These are phyloP conservation scores for Monopis laevigella DNA, from an alignment of 2,888 invertebrate species.

Conservation along the genomic window DNA sequence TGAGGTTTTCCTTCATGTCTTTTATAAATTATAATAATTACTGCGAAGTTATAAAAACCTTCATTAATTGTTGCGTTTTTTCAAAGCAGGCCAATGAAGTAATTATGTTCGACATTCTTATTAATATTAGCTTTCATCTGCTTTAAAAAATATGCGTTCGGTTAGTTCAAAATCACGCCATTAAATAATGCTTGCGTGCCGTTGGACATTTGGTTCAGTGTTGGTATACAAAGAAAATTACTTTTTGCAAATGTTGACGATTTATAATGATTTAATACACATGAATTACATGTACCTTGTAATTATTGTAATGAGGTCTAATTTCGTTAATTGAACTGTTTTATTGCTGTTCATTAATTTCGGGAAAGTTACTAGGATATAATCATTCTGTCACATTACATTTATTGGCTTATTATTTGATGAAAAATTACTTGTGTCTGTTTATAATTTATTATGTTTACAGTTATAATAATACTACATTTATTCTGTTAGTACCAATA, in stretches of 20 bases:
- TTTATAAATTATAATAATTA: too few relatives aligned
- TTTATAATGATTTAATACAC: slow-evolving; percentile 11
- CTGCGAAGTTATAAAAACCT: too few relatives aligned
- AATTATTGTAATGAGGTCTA: slow-evolving; percentile 10
- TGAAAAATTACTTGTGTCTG: too few relatives aligned
- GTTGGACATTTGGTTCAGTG: slow-evolving; percentile 2
- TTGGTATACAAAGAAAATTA: slow-evolving; percentile 7
- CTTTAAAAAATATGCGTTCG: background rate
- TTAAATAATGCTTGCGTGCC: slow-evolving; percentile 5
- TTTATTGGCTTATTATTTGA: too few relatives aligned
- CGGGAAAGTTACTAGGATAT: slow-evolving; percentile 7
- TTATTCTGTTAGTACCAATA: too few relatives aligned
- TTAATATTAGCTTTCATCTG: background rate
- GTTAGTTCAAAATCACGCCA: background rate
- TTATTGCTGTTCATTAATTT: slow-evolving; percentile 8
- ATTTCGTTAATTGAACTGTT: slow-evolving; percentile 11
- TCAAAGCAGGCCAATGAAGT: slow-evolving; percentile 1
- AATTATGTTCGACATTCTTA: slow-evolving; percentile 1
- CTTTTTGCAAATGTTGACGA: slow-evolving; percentile 12
- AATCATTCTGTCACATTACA: too few relatives aligned
- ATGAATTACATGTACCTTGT: slow-evolving; percentile 6
- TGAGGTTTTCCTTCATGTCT: too few relatives aligned
- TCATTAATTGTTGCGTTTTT: background rate
- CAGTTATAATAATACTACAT: background rate
- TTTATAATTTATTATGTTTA: background rate